Evolutionary conservation across 1,140 invertebrate genomes (phyloP).

Genomic region (Wasmannia auropunctata): DNA sequence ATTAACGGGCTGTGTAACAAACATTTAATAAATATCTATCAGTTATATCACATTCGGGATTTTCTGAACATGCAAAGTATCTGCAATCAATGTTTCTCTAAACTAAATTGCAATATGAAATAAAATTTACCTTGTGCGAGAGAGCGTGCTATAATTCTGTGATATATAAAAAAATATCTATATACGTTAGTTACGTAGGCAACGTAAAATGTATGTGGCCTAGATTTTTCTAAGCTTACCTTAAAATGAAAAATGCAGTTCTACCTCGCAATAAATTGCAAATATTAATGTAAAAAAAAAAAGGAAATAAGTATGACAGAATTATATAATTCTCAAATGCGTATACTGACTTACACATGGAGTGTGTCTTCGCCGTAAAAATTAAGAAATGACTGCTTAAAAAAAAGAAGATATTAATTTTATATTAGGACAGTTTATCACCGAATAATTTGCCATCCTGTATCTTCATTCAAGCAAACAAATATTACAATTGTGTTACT

Average conservation of each 20-base stretch:
- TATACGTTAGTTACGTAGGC: neutral
- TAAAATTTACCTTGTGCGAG: neutral
- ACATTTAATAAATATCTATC: constrained; percentile 15
- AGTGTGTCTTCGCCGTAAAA: neutral
- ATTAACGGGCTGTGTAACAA: constrained; percentile 15
- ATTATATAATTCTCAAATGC: constrained; percentile 8
- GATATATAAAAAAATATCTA: neutral
- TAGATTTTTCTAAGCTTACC: constrained; percentile 51
- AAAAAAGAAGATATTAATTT: constrained; percentile 6
- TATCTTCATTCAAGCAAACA: constrained; percentile 25
- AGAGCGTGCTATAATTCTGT: neutral
- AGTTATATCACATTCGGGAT: constrained; percentile 16
- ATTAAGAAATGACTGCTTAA: constrained; percentile 1
- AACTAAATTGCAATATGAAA: constrained; percentile 5
- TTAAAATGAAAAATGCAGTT: constrained; percentile 34
- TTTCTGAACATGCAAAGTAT: constrained; percentile 24
- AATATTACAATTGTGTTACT: neutral
- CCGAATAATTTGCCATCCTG: neutral
- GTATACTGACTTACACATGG: neutral
- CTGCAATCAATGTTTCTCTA: constrained; percentile 34
- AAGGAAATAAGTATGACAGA: neutral
- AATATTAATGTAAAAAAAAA: constrained; percentile 34
- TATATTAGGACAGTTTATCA: neutral
- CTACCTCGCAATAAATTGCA: constrained; percentile 35
- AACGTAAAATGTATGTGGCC: neutral